These are phyloP conservation scores for Arizona elegans DNA, from an alignment of 2,113 vertebrate species.

Conservation along the genomic window DNA sequence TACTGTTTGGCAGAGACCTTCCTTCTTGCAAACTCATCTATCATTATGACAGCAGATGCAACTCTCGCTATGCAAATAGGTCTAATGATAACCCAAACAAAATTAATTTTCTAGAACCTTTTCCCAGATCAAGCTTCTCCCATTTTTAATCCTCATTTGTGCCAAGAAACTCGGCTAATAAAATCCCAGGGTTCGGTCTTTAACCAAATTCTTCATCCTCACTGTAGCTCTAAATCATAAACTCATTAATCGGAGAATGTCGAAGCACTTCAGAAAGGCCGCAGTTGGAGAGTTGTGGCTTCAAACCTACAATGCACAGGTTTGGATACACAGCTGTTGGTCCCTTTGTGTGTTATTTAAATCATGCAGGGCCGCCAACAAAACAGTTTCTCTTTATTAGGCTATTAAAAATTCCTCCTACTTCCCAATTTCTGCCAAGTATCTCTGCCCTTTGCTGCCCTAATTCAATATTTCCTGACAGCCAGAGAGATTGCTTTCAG, in stretches of 20 bases:
- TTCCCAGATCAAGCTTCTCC: background rate
- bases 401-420: slow-evolving; percentile 43
- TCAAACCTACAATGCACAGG: slow-evolving; percentile 45
- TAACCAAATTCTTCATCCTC: background rate
- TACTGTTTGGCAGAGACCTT: background rate
- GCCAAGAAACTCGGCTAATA: background rate
- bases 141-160: background rate
- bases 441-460: slow-evolving; percentile 14
- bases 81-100: slow-evolving; percentile 4
- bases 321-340: slow-evolving; percentile 30
- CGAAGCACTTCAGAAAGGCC: slow-evolving; percentile 31
- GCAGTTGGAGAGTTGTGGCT: slow-evolving; percentile 34
- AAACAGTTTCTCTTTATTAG: slow-evolving; percentile 43
- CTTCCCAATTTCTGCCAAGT: slow-evolving; percentile 17
- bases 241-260: slow-evolving; percentile 40
- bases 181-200: background rate
- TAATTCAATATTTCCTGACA: slow-evolving; percentile 34
- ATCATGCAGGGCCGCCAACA: slow-evolving; percentile 41
- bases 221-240: slow-evolving; percentile 22
- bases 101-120: background rate
- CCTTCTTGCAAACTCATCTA: background rate
- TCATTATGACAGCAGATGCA: slow-evolving; percentile 20
- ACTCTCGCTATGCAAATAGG: slow-evolving; percentile 7
- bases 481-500: slow-evolving; percentile 24
- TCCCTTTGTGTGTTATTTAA: slow-evolving; percentile 48